Evolutionary conservation across 2,797 vertebrate genomes (phyloP), one percentile per base, ranked within the genome.

Genomic region (Schizothorax lantsangensis): DNA sequence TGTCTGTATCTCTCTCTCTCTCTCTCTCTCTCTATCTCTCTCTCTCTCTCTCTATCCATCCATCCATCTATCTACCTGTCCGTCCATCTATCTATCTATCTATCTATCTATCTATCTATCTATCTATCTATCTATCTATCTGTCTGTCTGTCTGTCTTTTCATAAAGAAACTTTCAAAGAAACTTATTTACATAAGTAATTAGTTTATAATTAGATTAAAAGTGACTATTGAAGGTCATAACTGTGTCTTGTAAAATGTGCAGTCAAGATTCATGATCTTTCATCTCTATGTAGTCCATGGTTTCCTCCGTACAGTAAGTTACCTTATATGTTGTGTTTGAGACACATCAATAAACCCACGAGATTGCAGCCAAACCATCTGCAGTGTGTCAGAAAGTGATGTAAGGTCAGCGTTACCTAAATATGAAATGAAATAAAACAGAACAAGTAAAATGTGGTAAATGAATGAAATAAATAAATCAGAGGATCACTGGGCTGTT

Each of bases 401-500:
- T 0, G 81, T 91, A 93, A 92, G 92, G 92, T 89, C 88, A 81
- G 43, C 52, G 62, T 90, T 64, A 4, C 59, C 36, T 80, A 47
- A 68, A 73, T 82, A 91, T 89, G 85, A 83, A 89, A 91, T 89
- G 0, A 68, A 38, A 72, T 73, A 90, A 86, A 88, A 86, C 89
- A 89, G 90, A n/a, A 86, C 0, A 26, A 54, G 81, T 59, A 62
- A 74, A 38, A 66, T 74, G 45, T 81, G 9, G 68, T 73, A 33
- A 86, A 81, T 45, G 15, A 86, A 81, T 38, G 11, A 86, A 86
- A 64, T 80, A 80, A 80, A 71, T 78, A 81, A 78, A 81, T 84
- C 26, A 15, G 36, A 47, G 68, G 90, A 94, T 92, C 84, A 80
- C 80, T 87, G 87, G 57, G 77, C 90, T 94, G 95, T 95, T 96